Evolutionary conservation across 2,888 invertebrate genomes (phyloP), one percentile per base, ranked within the genome.

Genomic region (Falcaria lacertinaria): DNA sequence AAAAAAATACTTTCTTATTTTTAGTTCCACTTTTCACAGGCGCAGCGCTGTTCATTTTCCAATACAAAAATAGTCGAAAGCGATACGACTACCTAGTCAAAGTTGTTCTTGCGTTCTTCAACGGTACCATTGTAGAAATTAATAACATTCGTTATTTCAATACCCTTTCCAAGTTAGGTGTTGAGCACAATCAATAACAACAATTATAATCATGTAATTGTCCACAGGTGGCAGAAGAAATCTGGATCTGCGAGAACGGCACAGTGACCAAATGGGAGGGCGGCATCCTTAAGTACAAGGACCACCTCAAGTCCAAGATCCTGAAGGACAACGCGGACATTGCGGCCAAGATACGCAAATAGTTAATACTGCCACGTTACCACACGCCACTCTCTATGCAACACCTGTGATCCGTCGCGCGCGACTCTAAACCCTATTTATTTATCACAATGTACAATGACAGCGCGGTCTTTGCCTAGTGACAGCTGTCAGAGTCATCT

Each of bases 181-280:
- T n/a, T n/a, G n/a, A n/a, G n/a, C n/a, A n/a, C n/a, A n/a, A n/a
- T n/a, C n/a, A n/a, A n/a, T n/a, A n/a, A n/a, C n/a, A n/a, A n/a
- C n/a, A n/a, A n/a, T n/a, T n/a, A n/a, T n/a, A n/a, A n/a, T n/a
- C n/a, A n/a, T n/a, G n/a, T n/a, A 4, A 19, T 35, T 11, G 11
- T 7, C 41, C 56, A 8, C 69, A 98, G 98, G 99, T 99, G 25
- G 99, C 99, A 7, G 95, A 99, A 80, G 98, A 98, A 85, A 99
- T 99, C 79, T 99, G 99, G 99, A 95, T 99, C 35, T 99, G 99
- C 81, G 98, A 99, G 80, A 96, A 99, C 54, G 96, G 95, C 67
- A 94, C 95, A 3, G 95, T 98, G 42, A 98, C 98, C 17, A 98
- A 98, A 84, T 99, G 99, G 98, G 93, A 96, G 58, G 98, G 98